Evolutionary conservation across 2,888 invertebrate species (phyloP).

Genomic region (Leptinotarsa tumamoca): DNA sequence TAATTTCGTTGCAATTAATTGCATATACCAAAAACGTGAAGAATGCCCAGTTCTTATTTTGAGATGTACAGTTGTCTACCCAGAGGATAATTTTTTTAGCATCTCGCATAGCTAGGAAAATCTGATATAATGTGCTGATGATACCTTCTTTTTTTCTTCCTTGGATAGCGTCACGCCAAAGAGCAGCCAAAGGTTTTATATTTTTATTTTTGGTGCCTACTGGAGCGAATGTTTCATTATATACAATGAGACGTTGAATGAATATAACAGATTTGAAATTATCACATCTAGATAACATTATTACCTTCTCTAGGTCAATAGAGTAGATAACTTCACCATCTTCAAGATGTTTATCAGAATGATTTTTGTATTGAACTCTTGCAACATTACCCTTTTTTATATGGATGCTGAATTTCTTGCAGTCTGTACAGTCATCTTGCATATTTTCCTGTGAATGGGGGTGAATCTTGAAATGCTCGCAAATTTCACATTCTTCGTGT

Average conservation of each 20-base stretch:
- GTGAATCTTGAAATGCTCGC: slow-evolving; percentile 29
- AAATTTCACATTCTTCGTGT: slow-evolving; percentile 42
- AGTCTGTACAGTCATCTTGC: slow-evolving; percentile 20
- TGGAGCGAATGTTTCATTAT: slow-evolving; percentile 12
- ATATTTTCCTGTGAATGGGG: slow-evolving; percentile 24
- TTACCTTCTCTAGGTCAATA: slow-evolving; percentile 23
- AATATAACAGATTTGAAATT: slow-evolving; percentile 20
- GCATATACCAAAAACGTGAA: slow-evolving; percentile 43
- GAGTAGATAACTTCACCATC: slow-evolving; percentile 1
- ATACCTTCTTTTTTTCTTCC: slow-evolving; percentile 42
- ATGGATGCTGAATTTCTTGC: slow-evolving; percentile 21
- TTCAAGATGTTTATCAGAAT: slow-evolving; percentile 15
- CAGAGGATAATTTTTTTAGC: slow-evolving; percentile 37
- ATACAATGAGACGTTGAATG: neutral
- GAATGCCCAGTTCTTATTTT: slow-evolving; percentile 46
- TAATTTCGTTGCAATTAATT: slow-evolving; percentile 40
- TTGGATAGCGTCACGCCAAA: slow-evolving; percentile 53
- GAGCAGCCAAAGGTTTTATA: slow-evolving; percentile 33
- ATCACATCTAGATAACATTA: slow-evolving; percentile 20
- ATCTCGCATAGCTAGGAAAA: slow-evolving; percentile 33
- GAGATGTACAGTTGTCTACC: slow-evolving; percentile 45
- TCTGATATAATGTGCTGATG: slow-evolving; percentile 35
- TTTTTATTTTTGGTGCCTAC: neutral
- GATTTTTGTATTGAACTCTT: slow-evolving; percentile 1
- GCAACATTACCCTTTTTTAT: slow-evolving; percentile 5